These are phyloP conservation scores for Tricholauxania praeusta DNA, from an alignment of 2,888 invertebrate genomes.

Conservation along the genomic window DNA sequence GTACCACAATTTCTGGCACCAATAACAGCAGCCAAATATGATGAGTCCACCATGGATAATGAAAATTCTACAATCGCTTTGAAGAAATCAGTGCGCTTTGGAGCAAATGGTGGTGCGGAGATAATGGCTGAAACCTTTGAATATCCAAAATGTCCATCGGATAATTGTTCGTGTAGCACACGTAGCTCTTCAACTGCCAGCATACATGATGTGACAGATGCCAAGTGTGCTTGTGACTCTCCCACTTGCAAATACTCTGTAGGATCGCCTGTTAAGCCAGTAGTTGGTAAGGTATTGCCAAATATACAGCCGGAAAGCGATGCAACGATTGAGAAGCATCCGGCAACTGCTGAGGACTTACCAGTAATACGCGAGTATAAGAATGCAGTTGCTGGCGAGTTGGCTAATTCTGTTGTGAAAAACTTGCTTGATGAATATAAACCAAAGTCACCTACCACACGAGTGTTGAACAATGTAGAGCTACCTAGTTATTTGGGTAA, in stretches of 20 bases:
- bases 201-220: slow-evolving; percentile 52
- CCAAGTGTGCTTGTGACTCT: slow-evolving; percentile 58
- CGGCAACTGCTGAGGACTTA: slow-evolving; percentile 51
- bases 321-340: background rate
- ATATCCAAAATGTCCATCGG: slow-evolving; percentile 65
- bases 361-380: slow-evolving; percentile 65
- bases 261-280: background rate
- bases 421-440: slow-evolving; percentile 48
- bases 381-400: slow-evolving; percentile 55
- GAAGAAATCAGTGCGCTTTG: slow-evolving; percentile 66
- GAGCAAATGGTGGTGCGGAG: slow-evolving; percentile 54
- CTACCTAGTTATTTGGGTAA: slow-evolving; percentile 58
- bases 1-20: slow-evolving; percentile 38
- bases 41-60: slow-evolving; percentile 25
- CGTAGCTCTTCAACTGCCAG: slow-evolving; percentile 64
- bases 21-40: background rate
- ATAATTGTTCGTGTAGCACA: slow-evolving; percentile 65
- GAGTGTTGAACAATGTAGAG: slow-evolving; percentile 56
- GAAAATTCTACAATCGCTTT: slow-evolving; percentile 45
- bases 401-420: slow-evolving; percentile 55
- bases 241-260: slow-evolving; percentile 54
- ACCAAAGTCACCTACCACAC: background rate
- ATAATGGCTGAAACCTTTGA: slow-evolving; percentile 62
- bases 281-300: background rate
- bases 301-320: slow-evolving; percentile 2